phyloP scores from a whole-genome alignment of 1,140 invertebrate genomes.

The Drosophila pruinosa region DNA sequence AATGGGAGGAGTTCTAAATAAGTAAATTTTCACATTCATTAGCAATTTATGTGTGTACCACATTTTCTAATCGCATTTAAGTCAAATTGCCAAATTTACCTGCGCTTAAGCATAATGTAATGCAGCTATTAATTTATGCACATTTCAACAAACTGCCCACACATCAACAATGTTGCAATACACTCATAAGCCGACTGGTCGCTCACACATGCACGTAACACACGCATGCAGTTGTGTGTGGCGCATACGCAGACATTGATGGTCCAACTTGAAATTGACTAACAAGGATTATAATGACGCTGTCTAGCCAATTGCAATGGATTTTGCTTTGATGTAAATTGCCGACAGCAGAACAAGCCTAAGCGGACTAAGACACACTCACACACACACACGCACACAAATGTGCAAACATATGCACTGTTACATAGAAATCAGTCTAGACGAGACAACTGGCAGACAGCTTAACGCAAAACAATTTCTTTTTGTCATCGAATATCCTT shows the following conservation, averaged over 20 bases:
- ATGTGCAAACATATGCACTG: not conserved
- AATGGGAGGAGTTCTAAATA: too few species aligned
- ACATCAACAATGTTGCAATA: slow-evolving; percentile 10
- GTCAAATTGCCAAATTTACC: not conserved
- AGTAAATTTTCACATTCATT: too few species aligned
- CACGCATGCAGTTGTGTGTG: not conserved
- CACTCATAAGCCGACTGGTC: not conserved
- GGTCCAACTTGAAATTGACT: slow-evolving; percentile 48
- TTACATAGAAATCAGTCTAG: slow-evolving; percentile 69
- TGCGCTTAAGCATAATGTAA: not conserved
- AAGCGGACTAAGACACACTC: slow-evolving; percentile 77
- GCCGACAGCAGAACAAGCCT: slow-evolving; percentile 76
- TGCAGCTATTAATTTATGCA: slow-evolving; percentile 42
- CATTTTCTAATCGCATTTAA: not conserved
- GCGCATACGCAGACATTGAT: slow-evolving; percentile 4
- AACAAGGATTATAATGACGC: slow-evolving; percentile 74
- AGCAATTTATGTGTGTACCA: too few species aligned
- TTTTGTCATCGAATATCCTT: slow-evolving; percentile 80
- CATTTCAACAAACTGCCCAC: slow-evolving; percentile 10
- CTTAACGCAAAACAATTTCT: slow-evolving; percentile 79
- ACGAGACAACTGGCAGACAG: slow-evolving; percentile 61
- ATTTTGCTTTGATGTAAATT: slow-evolving; percentile 78
- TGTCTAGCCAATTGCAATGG: slow-evolving; percentile 80
- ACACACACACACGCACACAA: slow-evolving; percentile 9
- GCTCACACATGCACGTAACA: not conserved